Base-by-base conservation (phyloP, 2,888 invertebrate species). In the Trichopoda pennipes region DNA sequence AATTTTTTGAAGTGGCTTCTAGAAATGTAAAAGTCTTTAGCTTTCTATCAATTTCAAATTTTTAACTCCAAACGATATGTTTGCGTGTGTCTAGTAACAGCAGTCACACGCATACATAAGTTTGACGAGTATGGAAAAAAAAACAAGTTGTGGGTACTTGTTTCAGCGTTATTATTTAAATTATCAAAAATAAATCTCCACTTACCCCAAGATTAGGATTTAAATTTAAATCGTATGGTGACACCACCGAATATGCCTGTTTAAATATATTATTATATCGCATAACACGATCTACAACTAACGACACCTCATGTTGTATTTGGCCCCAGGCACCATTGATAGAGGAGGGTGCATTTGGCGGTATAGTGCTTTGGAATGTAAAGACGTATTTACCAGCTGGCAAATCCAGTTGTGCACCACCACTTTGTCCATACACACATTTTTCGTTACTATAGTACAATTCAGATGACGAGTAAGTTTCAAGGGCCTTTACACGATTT, bases 211-310 rank as follows among this genome's bases (percentile, higher is more conserved):
- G 93, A 80, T 93, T 92, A 10, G 93, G 92, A 89, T 94, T 94
- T 75, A 93, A 92, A 91, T 97, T 97, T 81, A 97, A 92, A 91
- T 97, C 97, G 86, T 95, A 92, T 12, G 95, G 94, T 80, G 95
- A 94, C 73, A 96, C 93, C 12, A 97, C 94, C 42, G 95, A 95
- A 87, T 97, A 96, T 6, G 94, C 94, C 88, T 93, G 93, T 89
- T 96, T 95, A n/a, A 94, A 94, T 81, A 94, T 95, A 86, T 96
- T 95, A 90, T 97, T 96, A 90, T 95, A 95, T 86, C 96, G 96
- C 94, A 96, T 96, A 3, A 97, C 96, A 12, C 96, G 93, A 89
- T 97, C 97, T 28, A 97, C 92, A 0, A 93, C 94, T 14, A 95
- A 94, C 88, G 95, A 95, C 10, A 96, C 93, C 16, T 94, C 94